These are phyloP conservation scores for Zele albiditarsus DNA, from an alignment of 2,888 invertebrate species.

Conservation along the genomic window DNA sequence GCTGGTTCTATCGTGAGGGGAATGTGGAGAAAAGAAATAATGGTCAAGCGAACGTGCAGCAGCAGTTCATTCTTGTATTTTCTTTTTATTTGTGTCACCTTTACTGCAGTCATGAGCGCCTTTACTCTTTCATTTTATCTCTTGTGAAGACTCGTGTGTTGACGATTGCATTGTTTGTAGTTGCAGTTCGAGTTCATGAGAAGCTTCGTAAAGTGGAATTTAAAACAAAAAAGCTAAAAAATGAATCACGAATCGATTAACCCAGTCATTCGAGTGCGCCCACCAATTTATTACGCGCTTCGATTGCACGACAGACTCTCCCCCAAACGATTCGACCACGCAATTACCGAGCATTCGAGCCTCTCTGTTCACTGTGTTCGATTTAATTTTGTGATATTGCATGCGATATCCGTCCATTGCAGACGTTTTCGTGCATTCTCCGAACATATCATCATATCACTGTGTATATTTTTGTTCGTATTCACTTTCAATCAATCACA, in stretches of 20 bases:
- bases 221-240: slow-evolving; percentile 20
- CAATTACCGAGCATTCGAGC: slow-evolving; percentile 27
- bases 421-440: neutral
- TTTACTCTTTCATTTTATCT: slow-evolving; percentile 17
- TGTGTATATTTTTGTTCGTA: neutral
- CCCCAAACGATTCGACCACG: slow-evolving; percentile 36
- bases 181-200: neutral
- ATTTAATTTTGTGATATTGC: slow-evolving; percentile 30
- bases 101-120: neutral
- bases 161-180: neutral
- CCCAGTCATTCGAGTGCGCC: slow-evolving; percentile 30
- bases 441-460: slow-evolving; percentile 1
- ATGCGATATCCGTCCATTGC: slow-evolving; percentile 14
- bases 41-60: slow-evolving; percentile 22
- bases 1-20: slow-evolving; percentile 21
- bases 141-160: neutral
- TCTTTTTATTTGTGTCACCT: slow-evolving; percentile 8
- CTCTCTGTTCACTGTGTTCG: slow-evolving; percentile 25
- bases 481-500: neutral
- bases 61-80: slow-evolving; percentile 24
- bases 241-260: slow-evolving; percentile 41
- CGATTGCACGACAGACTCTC: slow-evolving; percentile 34
- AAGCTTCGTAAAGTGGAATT: too few relatives aligned
- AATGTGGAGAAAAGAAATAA: slow-evolving; percentile 25
- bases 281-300: slow-evolving; percentile 41